Evolutionary conservation across 2,113 vertebrate genomes (phyloP).

Genomic region (Felis chaus): DNA sequence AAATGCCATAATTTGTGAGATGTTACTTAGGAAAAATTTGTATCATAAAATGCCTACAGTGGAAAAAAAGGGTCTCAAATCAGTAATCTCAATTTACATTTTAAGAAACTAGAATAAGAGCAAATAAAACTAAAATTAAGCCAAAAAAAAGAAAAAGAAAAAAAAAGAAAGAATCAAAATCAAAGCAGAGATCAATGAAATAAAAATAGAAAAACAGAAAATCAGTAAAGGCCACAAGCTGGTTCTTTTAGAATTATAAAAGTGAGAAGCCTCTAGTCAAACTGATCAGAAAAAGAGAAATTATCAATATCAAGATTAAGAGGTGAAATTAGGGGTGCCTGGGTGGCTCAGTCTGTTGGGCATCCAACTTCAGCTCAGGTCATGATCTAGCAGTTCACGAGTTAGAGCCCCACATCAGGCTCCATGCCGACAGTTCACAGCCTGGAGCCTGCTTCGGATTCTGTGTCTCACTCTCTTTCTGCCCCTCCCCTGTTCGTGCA

Average conservation of each 20-base stretch:
- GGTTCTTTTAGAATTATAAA: not conserved
- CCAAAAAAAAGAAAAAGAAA: not conserved
- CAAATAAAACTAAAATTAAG: not conserved
- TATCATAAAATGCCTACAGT: not conserved
- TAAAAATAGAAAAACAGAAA: not conserved
- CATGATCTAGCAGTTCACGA: no score
- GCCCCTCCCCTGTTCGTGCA: no score
- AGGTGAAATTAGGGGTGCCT: not conserved
- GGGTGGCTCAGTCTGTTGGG: no score
- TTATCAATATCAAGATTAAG: not conserved
- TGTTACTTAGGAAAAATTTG: not conserved
- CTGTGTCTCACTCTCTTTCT: no score
- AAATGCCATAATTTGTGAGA: not conserved
- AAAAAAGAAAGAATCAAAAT: not conserved
- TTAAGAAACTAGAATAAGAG: not conserved
- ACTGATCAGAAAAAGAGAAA: not conserved
- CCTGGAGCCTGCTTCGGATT: no score
- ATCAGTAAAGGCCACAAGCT: not conserved
- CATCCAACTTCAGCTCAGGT: no score
- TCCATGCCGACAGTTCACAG: no score
- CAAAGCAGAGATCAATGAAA: not conserved
- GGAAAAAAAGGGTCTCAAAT: not conserved
- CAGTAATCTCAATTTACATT: not conserved
- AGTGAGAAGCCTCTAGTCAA: not conserved
- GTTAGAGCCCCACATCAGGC: no score